Base-by-base conservation (phyloP, 2,113 vertebrate genomes). In the Triplophysa rosa region DNA sequence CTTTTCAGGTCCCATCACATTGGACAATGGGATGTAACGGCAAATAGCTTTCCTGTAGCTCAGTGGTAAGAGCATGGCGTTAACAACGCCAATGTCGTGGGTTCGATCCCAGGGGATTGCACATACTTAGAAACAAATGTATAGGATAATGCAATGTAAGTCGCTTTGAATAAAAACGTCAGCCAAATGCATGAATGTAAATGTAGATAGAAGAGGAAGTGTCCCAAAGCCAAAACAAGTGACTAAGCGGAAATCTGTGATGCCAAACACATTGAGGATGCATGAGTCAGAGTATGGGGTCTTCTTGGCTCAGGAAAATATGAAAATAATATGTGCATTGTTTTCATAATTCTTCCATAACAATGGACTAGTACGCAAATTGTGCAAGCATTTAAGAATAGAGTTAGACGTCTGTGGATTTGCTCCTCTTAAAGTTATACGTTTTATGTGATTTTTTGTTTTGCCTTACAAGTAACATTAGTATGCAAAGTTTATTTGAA, bases 251-350 rank as follows among this genome's bases (percentile, higher is more conserved):
- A 78, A 63, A 26, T 9, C 52, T n/a, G 1, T 29, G 52, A 26
- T 68, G 70, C 73, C 70, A 79, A 23, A 12, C 6, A 0, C 29
- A 59, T 23, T 16, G 29, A 58, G n/a, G 9, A 16, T 29, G 40
- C 2, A 0, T 59, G 29, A 67, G 65, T 76, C 77, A 58, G 58
- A 17, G 16, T 45, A 37, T 40, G 26, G 21, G 61, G 54, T 56
- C 17, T 62, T 75, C 29, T 21, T 59, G 8, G 13, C 37, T 54
- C 65, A 70, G 71, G 72, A 83, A 83, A 83, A 79, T 80, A 59
- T 74, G 67, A 80, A 63, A n/a, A 70, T 2, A 0, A 11, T 11
- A 11, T 11, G 16, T 64, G 29, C 76, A 79, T 83, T 83, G 81
- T 82, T 74, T n/a, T 63, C 19, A 13, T 42, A 29, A 29, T 40